These are phyloP conservation scores for Temnothorax rugatulus DNA, from an alignment of 2,888 invertebrate genomes.

Conservation along the genomic window DNA sequence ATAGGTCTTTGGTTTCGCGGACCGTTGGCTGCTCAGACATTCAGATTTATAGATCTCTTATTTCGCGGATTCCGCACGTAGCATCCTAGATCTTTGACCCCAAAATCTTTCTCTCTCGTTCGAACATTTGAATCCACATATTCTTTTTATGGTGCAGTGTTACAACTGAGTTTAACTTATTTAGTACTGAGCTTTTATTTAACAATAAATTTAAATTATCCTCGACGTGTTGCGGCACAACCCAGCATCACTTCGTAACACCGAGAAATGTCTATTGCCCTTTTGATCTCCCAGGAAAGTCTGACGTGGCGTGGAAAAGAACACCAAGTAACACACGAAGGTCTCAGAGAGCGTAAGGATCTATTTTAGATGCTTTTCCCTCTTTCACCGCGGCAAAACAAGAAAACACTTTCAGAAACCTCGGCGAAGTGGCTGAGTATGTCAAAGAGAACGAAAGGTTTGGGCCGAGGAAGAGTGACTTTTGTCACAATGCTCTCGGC, in stretches of 20 bases:
- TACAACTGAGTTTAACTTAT: neutral
- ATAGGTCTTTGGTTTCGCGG: neutral
- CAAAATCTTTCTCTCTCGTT: conserved; percentile 7
- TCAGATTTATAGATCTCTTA: conserved; percentile 33
- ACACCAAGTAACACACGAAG: neutral
- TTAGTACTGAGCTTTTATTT: neutral
- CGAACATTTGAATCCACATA: neutral
- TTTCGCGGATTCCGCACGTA: conserved; percentile 8
- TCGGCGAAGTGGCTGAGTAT: neutral
- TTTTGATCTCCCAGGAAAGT: conserved; percentile 5
- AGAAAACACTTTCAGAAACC: conserved; percentile 45
- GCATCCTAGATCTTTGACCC: conserved; percentile 10
- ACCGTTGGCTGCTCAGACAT: neutral
- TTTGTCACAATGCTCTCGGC: conserved; percentile 21
- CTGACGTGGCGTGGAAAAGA: neutral
- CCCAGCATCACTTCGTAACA: neutral
- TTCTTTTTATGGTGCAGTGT: neutral
- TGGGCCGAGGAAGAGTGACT: neutral
- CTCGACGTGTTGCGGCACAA: neutral
- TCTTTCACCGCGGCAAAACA: conserved; percentile 17
- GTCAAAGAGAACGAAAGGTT: neutral
- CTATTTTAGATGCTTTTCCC: conserved; percentile 32
- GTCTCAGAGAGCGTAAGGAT: neutral
- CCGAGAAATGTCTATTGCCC: neutral
- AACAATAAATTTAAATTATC: neutral